phyloP scores from a whole-genome alignment of 2,113 vertebrate species.

The Gasterosteus nipponicus region DNA sequence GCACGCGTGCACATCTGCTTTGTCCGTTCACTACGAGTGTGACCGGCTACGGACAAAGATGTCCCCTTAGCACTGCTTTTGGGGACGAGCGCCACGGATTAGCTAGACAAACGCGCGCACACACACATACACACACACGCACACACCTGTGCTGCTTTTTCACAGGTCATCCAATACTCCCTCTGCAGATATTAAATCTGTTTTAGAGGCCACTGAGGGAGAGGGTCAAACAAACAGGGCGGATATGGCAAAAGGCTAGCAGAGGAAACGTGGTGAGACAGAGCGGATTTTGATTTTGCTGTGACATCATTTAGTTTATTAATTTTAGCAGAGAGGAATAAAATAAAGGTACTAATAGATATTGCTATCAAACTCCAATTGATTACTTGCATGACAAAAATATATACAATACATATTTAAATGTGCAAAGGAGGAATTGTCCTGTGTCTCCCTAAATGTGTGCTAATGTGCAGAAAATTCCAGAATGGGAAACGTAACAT shows the following conservation, averaged over 20 bases:
- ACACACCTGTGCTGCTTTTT: slow-evolving; percentile 40
- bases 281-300: background rate
- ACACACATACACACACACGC: background rate
- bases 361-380: too few species aligned
- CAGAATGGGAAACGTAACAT: background rate
- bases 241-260: too few species aligned
- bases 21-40: slow-evolving; percentile 9
- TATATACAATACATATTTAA: too few species aligned
- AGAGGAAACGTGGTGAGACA: slow-evolving; percentile 31
- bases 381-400: too few species aligned
- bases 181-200: slow-evolving; percentile 58
- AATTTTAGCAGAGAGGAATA: background rate
- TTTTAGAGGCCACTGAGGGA: slow-evolving; percentile 43
- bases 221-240: background rate
- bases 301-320: background rate
- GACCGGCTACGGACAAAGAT: slow-evolving; percentile 23
- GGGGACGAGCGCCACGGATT: slow-evolving; percentile 35
- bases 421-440: too few species aligned
- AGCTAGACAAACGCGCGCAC: slow-evolving; percentile 38
- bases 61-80: slow-evolving; percentile 6
- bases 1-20: slow-evolving; percentile 13
- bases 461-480: too few species aligned
- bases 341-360: too few species aligned
- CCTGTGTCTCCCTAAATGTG: too few species aligned
- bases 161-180: slow-evolving; percentile 50